phyloP scores from a whole-genome alignment of 2,113 vertebrate genomes.

The Phalacrocorax pelagicus region DNA sequence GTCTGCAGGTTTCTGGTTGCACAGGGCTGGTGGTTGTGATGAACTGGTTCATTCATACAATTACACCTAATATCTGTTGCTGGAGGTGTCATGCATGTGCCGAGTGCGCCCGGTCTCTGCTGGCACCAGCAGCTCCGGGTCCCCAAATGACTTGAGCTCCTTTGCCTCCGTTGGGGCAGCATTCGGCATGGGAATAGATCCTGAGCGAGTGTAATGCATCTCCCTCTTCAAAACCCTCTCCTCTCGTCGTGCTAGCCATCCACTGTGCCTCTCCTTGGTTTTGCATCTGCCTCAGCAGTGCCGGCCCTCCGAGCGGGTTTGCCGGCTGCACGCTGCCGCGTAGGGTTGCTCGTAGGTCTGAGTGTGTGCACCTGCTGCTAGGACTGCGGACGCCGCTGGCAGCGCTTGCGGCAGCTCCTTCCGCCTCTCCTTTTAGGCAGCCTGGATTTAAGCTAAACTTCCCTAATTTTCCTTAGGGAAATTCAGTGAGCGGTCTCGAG shows the following conservation, averaged over 20 bases:
- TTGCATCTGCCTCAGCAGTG: fast-evolving
- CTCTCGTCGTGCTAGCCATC: neutral
- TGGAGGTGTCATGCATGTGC: neutral
- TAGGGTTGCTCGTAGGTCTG: fast-evolving
- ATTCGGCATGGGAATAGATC: fast-evolving
- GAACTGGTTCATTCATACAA: neutral
- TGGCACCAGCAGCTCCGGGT: fast-evolving
- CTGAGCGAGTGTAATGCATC: fast-evolving
- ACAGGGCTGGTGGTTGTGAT: neutral
- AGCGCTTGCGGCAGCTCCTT: neutral
- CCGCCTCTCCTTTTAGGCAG: neutral
- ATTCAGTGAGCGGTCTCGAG: fast-evolving
- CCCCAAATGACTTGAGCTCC: neutral
- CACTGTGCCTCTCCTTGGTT: neutral
- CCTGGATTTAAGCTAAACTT: neutral
- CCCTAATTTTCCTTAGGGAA: neutral
- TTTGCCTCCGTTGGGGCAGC: neutral
- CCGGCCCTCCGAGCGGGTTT: neutral
- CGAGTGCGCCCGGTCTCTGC: fast-evolving
- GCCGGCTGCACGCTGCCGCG: fast-evolving
- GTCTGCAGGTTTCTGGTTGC: neutral
- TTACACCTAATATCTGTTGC: neutral
- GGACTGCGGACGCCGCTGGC: neutral
- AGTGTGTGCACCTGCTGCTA: neutral
- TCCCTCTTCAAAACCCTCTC: neutral